Evolutionary conservation across 2,888 invertebrate species (phyloP), one percentile per base, ranked within the genome.

Genomic region (Pogonocherus hispidulus): DNA sequence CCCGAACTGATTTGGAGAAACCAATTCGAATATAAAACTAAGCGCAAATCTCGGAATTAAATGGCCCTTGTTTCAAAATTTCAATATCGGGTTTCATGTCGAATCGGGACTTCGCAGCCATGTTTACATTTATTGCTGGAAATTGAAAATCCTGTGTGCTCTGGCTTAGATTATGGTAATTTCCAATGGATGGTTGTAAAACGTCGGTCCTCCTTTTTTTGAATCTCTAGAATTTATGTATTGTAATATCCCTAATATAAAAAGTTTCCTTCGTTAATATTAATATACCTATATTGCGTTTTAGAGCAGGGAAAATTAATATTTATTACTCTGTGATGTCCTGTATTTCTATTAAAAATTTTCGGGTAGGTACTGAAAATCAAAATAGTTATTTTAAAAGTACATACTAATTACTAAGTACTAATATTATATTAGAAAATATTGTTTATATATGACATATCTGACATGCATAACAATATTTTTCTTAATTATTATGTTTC

Each of bases 21-120:
- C 73, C 71, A 70, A 74, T 74, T 69, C 71, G 73, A 72, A 73
- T 73, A 74, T 77, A 77, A 76, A 76, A 77, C 73, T 72, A 68
- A 75, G 71, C 70, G 69, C 70, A 73, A 73, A 73, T 73, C 73
- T 63, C 69, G 44, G 70, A 66, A 71, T 73, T 73, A 73, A 70
- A 73, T 57, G 68, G 66, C 54, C 37, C 65, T 63, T 62, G 70
- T 70, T 66, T 66, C 57, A 67, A 66, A 66, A 71, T 71, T 73
- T 69, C 70, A 73, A 73, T 73, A 73, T 73, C 54, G 62, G 63
- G 60, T 66, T 63, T 46, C 59, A 35, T 59, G 35, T 6, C 18
- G 19, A 47, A 22, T 27, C 35, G 14, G 19, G 18, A 32, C 19
- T 19, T 49, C 18, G 8, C 23, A 18, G 32, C 18, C 6, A 32